Base-by-base conservation (phyloP, 2,797 vertebrate species). In the Rhynchotus rufescens region DNA sequence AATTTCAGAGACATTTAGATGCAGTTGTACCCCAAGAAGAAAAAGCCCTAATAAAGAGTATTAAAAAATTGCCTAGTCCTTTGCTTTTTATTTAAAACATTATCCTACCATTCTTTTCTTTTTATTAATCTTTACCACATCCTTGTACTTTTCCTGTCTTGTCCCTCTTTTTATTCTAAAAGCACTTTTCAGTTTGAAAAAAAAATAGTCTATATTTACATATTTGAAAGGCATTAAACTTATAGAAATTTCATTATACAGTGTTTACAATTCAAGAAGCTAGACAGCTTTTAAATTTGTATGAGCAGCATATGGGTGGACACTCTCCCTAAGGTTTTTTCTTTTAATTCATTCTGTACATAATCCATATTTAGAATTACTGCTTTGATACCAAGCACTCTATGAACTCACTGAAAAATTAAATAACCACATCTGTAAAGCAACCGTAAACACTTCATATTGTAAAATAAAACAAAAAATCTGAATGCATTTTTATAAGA, bases 351-450 rank as follows among this genome's bases (percentile, higher is more conserved):
- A 86, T 86, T 96, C 82, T 80, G 74, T 80, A 88, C 68, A 84
- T 77, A 94, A 76, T 67, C 4, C 0, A 72, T 83, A 75, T 87
- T 95, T 96, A 94, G 84, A 96, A 95, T 84, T 90, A 92, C 72
- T 80, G 69, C 25, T 83, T 89, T 81, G 81, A 80, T 92, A 92
- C 75, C 78, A 93, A 84, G 82, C 68, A 67, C 20, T 78, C 47
- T 78, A 36, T 90, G 87, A 94, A 91, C 81, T 92, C 87, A 91
- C 75, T 95, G 49, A 92, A 97, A 96, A 95, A 92, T 92, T 95
- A 88, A 96, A 92, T 93, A 94, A 92, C 52, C 83, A 59, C 78
- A 89, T 93, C 62, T 89, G 80, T 94, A 94, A 95, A 95, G 85
- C 84, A 95, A 92, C 28, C 86, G 87, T 92, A 94, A 96, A 84